A percentile compares a stretch with the other conserved stretches of the same genome.
phyloP scores from a whole-genome alignment of 2,113 vertebrate species.

The Pampusana beccarii region DNA sequence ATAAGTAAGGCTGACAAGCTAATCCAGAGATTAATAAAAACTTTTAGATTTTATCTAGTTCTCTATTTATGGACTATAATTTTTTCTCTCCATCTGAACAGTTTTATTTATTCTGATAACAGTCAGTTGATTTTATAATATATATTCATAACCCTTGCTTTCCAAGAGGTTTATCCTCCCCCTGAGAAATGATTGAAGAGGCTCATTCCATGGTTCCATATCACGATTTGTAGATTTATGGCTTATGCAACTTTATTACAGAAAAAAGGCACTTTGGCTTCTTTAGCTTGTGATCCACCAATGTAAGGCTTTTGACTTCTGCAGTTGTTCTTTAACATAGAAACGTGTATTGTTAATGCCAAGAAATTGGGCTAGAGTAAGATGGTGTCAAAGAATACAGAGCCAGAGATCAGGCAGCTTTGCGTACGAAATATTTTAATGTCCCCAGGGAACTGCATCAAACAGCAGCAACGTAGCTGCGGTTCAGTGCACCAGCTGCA shows the following conservation, averaged over 20 bases:
- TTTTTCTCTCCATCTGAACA: background rate
- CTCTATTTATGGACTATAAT: background rate
- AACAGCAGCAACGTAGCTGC: background rate
- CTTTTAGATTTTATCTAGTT: background rate
- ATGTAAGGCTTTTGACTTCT: background rate
- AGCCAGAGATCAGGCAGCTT: conserved; percentile 2
- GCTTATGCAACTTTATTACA: background rate
- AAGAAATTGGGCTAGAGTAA: background rate
- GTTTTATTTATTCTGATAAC: background rate
- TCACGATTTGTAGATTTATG: background rate
- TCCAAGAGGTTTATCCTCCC: background rate
- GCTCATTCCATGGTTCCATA: background rate
- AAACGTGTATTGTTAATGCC: background rate
- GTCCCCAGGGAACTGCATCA: conserved; percentile 11
- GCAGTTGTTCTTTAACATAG: background rate
- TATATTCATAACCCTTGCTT: background rate
- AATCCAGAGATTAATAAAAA: background rate
- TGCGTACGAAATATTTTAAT: background rate
- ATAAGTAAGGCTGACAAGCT: background rate
- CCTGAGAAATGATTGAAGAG: background rate
- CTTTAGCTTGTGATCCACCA: background rate
- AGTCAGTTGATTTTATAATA: background rate
- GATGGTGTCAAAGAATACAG: background rate
- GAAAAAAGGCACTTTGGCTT: background rate
- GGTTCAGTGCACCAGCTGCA: conserved; percentile 37